A percentile compares a stretch with the other conserved stretches of the same genome.
These are phyloP conservation scores for Cecidostiba fungosa DNA, from an alignment of 2,888 invertebrate species.

Conservation along the genomic window DNA sequence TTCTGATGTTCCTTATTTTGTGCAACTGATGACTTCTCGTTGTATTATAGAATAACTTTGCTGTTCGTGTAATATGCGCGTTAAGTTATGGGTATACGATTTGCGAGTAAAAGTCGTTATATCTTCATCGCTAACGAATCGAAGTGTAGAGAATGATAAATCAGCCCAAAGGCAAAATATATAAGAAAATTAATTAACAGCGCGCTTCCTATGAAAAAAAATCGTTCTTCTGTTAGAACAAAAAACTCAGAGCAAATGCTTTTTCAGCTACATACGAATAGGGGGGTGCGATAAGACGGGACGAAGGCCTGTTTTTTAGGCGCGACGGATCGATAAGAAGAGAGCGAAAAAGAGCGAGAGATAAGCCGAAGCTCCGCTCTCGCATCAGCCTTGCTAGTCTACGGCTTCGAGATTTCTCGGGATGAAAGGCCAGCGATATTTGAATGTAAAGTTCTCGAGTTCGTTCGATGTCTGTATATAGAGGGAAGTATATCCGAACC, in stretches of 20 bases:
- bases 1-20: too few species aligned
- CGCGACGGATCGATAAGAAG: not conserved
- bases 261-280: not conserved
- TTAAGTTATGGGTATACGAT: too few species aligned
- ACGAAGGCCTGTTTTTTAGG: not conserved
- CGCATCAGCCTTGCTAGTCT: not conserved
- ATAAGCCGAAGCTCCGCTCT: not conserved
- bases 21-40: too few species aligned
- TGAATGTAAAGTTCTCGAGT: not conserved
- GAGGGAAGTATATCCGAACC: not conserved
- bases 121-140: not conserved
- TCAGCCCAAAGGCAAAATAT: not conserved
- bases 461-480: not conserved
- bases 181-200: not conserved
- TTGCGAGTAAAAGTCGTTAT: too few species aligned
- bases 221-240: not conserved
- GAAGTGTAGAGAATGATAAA: not conserved
- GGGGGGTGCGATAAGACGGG: not conserved
- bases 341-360: not conserved
- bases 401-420: not conserved
- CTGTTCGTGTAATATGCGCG: too few species aligned
- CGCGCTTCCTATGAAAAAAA: not conserved
- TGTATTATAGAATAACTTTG: too few species aligned
- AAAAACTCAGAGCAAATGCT: not conserved
- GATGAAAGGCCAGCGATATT: not conserved